These are phyloP conservation scores for Luehdorfia chinensis DNA, from an alignment of 1,140 invertebrate genomes.

Conservation along the genomic window DNA sequence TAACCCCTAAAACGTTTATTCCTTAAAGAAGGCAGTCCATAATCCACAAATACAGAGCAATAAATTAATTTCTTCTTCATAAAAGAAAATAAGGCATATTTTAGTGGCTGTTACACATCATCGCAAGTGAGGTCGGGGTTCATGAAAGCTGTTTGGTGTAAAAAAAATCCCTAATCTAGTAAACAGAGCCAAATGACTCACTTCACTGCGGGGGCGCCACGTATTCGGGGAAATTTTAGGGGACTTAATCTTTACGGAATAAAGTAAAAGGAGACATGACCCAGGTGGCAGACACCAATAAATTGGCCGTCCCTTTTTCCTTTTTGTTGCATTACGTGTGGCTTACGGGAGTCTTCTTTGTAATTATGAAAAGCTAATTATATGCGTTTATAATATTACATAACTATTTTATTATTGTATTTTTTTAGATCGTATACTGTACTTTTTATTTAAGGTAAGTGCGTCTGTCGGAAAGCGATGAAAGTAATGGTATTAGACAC, in stretches of 20 bases:
- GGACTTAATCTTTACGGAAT: conserved; percentile 73
- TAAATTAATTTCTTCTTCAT: conserved; percentile 13
- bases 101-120: conserved; percentile 41
- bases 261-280: conserved; percentile 75
- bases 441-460: too few relatives aligned
- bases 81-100: conserved; percentile 24
- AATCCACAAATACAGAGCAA: conserved; percentile 4
- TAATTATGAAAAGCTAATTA: conserved; percentile 1
- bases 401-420: too few relatives aligned
- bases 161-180: conserved; percentile 74
- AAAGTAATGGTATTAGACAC: too few relatives aligned
- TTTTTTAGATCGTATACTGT: too few relatives aligned
- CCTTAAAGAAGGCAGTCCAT: too few relatives aligned
- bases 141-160: conserved; percentile 60
- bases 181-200: conserved; percentile 74
- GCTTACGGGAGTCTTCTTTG: neutral
- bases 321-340: conserved; percentile 30
- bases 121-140: conserved; percentile 23
- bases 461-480: too few relatives aligned
- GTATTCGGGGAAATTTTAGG: conserved; percentile 56
- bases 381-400: too few relatives aligned
- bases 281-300: conserved; percentile 62
- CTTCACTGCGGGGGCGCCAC: conserved; percentile 60
- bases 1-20: too few relatives aligned
- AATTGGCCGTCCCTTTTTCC: conserved; percentile 58